Conservation (phyloP, 2,888 invertebrate genomes). For the Slavum lentiscoides region DNA sequence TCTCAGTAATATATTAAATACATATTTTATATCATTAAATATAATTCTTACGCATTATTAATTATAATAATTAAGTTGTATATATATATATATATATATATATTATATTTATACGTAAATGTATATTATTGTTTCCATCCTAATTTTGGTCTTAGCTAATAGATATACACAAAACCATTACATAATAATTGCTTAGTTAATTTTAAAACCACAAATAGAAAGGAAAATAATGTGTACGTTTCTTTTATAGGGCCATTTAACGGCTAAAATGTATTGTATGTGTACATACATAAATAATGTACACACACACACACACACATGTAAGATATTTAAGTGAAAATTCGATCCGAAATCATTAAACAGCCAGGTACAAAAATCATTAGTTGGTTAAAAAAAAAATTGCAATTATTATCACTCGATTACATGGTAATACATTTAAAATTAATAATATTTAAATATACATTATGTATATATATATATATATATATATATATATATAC, state of each 20-base stretch:
- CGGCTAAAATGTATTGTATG: too few species aligned
- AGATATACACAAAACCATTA: conserved; percentile 30
- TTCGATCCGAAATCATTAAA: conserved; percentile 49
- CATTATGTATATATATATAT: conserved; percentile 3
- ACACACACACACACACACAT: background rate
- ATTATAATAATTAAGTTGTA: conserved; percentile 44
- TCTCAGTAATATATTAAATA: conserved; percentile 46
- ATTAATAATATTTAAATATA: conserved; percentile 23
- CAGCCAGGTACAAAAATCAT: conserved; percentile 52
- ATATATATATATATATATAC: background rate
- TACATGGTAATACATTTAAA: conserved; percentile 45
- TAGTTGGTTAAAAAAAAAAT: conserved; percentile 52
- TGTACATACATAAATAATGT: too few species aligned
- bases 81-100: conserved; percentile 22
- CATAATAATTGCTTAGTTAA: conserved; percentile 46
- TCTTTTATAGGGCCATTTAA: conserved; percentile 4
- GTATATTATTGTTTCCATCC: conserved; percentile 23
- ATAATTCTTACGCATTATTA: conserved; percentile 39
- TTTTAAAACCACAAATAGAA: conserved; percentile 47
- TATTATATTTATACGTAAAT: conserved; percentile 22
- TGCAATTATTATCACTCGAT: conserved; percentile 49
- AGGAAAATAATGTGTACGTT: conserved; percentile 38
- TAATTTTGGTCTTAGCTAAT: conserved; percentile 49
- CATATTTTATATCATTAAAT: conserved; percentile 24
- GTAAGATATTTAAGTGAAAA: conserved; percentile 41